Evolutionary conservation across 2,888 invertebrate species (phyloP).

Genomic region (Ophion ventricosus): DNA sequence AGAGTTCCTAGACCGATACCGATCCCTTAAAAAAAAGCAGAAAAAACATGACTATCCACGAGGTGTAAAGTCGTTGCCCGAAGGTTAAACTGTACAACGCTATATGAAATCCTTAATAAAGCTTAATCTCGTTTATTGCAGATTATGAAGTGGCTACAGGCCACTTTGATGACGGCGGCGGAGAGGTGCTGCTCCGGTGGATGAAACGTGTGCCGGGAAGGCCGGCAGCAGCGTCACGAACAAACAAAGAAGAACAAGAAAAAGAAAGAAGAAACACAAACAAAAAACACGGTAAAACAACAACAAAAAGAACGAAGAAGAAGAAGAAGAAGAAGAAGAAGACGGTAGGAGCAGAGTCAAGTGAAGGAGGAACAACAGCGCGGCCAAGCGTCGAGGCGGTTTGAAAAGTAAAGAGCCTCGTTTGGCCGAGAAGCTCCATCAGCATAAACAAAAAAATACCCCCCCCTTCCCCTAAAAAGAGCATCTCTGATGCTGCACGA

Average conservation of each 20-base stretch:
- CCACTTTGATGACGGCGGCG: conserved; percentile 76
- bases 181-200: conserved; percentile 76
- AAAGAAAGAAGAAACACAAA: not conserved
- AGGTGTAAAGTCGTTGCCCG: too few species aligned
- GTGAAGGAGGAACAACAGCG: too few species aligned
- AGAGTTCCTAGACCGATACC: too few species aligned
- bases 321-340: conserved; percentile 1
- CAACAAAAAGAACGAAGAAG: not conserved
- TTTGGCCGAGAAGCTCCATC: conserved; percentile 29
- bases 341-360: not conserved
- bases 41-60: too few species aligned
- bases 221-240: conserved; percentile 53
- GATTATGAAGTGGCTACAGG: conserved; percentile 74
- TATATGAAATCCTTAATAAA: too few species aligned
- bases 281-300: not conserved
- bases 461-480: conserved; percentile 15
- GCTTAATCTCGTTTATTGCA: conserved; percentile 55
- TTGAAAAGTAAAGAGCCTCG: conserved; percentile 3
- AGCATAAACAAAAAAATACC: not conserved
- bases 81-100: too few species aligned
- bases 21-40: too few species aligned
- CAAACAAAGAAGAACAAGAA: conserved; percentile 6
- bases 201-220: conserved; percentile 74
- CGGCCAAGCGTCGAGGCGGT: not conserved
- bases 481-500: conserved; percentile 81